Base-by-base conservation (phyloP, 2,888 invertebrate genomes). In the Drosophila austrosaltans region DNA sequence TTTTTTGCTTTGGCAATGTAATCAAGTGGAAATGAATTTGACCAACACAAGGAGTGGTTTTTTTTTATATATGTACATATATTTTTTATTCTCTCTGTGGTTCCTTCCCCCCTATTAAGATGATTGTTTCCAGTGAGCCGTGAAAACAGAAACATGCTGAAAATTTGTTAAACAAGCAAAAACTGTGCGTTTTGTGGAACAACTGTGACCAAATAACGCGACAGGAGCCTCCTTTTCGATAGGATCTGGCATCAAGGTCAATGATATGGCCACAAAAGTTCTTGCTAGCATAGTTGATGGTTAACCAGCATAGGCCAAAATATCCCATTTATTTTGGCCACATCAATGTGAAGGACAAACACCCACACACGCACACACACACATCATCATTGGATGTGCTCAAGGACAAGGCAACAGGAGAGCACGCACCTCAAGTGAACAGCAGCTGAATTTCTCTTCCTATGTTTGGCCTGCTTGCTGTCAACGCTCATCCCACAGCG, bases 1-100 rank as follows among this genome's bases (percentile, higher is more conserved):
- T 36, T 36, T 36, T 36, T 10, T 36, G 65, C 75, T 79, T 69
- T 75, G 76, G 79, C 75, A 48, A 66, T 69, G 76, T 80, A 90
- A 83, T 90, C 84, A 85, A 90, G 79, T 87, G 90, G 90, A 90
- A 90, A 72, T 86, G 82, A 89, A 86, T 90, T 88, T 90, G 90
- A 89, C 90, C 90, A 90, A 90, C 90, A 90, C 87, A 81, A 85
- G 85, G 79, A 87, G 79, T 48, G 48, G 48, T 48, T 48, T 48
- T 20, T 2, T 68, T 73, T 67, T 10, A 12, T 57, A 72, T 72
- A 1, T 28, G 2, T 2, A 28, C 0, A 28, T 28, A 28, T 16
- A 16, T 69, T 57, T 58, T 61, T 53, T 42, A 56, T 68, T 59
- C 48, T 30, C 54, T 63, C 16, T 63, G 79, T 77, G 77, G 77